Conservation (phyloP, 53 echinoderm and acorn worm genomes). For the Stichopus horrens region DNA sequence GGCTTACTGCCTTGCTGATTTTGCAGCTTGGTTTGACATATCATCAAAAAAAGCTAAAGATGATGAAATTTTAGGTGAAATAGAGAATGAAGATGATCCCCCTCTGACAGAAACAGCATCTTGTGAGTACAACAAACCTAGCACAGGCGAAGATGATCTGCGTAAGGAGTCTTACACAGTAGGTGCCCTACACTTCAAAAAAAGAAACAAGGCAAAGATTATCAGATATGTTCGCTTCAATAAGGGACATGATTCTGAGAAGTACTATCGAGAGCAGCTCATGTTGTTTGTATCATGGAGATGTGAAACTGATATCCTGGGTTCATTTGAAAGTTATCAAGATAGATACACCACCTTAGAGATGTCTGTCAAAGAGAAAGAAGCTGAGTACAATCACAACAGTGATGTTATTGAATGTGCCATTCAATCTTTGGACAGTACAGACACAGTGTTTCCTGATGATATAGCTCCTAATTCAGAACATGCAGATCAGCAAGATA, state of each 20-base stretch:
- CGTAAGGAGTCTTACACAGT: conserved; percentile 29
- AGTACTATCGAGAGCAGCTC: conserved; percentile 9
- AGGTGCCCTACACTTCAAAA: conserved; percentile 1
- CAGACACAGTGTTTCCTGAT: neutral
- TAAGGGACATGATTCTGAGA: conserved; percentile 21
- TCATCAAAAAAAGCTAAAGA: conserved; percentile 34
- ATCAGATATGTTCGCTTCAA: conserved; percentile 54
- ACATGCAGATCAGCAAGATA: conserved; percentile 29
- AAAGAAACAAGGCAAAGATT: conserved; percentile 45
- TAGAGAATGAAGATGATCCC: neutral
- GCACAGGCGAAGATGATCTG: too few species aligned
- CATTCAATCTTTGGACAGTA: neutral
- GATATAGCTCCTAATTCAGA: conserved; percentile 50
- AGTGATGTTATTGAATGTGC: conserved; percentile 24
- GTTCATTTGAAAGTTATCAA: conserved; percentile 4
- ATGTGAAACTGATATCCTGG: neutral
- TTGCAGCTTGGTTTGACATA: conserved; percentile 39
- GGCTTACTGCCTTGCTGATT: conserved; percentile 47
- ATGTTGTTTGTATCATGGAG: conserved; percentile 38
- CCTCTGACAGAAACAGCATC: neutral
- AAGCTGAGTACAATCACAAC: conserved; percentile 39
- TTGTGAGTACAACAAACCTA: neutral
- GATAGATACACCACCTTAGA: conserved; percentile 2
- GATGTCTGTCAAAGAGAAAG: conserved; percentile 9
- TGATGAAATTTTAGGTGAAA: conserved; percentile 37